A percentile compares a stretch with the other conserved stretches of the same genome.
These are phyloP conservation scores for Silurus aristotelis DNA, from an alignment of 2,797 vertebrate species.

Conservation along the genomic window DNA sequence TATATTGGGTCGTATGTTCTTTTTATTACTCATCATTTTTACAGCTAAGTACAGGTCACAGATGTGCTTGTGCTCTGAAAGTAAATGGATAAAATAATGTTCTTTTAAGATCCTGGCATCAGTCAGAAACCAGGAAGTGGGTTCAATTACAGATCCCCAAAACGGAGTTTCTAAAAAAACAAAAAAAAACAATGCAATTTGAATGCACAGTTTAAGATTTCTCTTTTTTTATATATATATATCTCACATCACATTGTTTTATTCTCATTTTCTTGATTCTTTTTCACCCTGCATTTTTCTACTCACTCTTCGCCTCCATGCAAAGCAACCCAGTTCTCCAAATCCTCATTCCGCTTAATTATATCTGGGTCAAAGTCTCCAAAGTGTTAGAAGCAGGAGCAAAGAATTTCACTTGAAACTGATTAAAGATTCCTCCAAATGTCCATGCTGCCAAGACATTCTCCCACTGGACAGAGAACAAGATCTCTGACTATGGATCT, in stretches of 20 bases:
- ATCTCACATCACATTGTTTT: not conserved
- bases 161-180: no score
- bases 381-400: not conserved
- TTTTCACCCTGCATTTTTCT: not conserved
- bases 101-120: not conserved
- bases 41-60: not conserved
- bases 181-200: no score
- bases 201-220: not conserved
- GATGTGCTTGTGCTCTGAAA: not conserved
- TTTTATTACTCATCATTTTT: not conserved
- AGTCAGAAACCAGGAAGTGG: not conserved
- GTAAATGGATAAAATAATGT: not conserved
- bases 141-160: not conserved
- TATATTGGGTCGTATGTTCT: not conserved
- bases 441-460: not conserved
- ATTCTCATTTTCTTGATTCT: not conserved
- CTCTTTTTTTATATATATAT: no score
- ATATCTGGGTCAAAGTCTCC: not conserved
- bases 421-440: conserved; percentile 6
- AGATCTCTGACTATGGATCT: not conserved
- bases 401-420: not conserved
- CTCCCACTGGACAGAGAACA: not conserved
- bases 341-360: not conserved
- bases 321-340: not conserved
- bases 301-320: not conserved